Evolutionary conservation across 1,140 invertebrate species (phyloP), one percentile per base, ranked within the genome.

Genomic region (Bombus vancouverensis): DNA sequence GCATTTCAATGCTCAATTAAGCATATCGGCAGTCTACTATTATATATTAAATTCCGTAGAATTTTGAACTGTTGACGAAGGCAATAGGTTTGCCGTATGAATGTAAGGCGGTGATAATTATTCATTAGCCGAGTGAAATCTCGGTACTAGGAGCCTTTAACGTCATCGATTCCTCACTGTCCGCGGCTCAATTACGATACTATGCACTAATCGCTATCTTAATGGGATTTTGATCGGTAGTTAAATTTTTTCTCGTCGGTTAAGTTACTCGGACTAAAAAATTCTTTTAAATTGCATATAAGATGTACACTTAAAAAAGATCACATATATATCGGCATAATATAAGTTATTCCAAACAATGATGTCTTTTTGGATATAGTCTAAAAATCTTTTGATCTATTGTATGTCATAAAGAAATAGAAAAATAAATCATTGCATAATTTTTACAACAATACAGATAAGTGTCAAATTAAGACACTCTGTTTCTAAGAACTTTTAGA

Each of bases 41-140:
- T 62, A 59, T 15, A 12, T 18, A 3, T 32, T 8, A 34, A 76
- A 77, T 39, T 77, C 28, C 57, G 62, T 18, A 22, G 15, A 65
- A 37, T 32, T 80, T 80, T n/a, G 34, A 77, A 73, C 72, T n/a
- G 34, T 42, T 22, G 53, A 18, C 18, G 59, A 53, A 47, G 66
- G 25, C 85, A 86, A 88, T 86, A 71, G 39, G 72, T 71, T 53
- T 25, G 44, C 18, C 10, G 53, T 53, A 53, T 44, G 53, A 74
- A n/a, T 22, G 47, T 59, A 37, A 62, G 53, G 34, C n/a, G 68
- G 68, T 85, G 53, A 65, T 62, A 85, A 85, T 88, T 89, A 86
- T 88, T 88, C 68, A 74, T 83, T 75, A 81, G 44, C 6, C 53
- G 44, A 42, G 72, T 80, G 22, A 53, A 57, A 68, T 37, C 59